Evolutionary conservation across 2,797 vertebrate species (phyloP), one percentile per base, ranked within the genome.

Genomic region (Rhabdomys pumilio): DNA sequence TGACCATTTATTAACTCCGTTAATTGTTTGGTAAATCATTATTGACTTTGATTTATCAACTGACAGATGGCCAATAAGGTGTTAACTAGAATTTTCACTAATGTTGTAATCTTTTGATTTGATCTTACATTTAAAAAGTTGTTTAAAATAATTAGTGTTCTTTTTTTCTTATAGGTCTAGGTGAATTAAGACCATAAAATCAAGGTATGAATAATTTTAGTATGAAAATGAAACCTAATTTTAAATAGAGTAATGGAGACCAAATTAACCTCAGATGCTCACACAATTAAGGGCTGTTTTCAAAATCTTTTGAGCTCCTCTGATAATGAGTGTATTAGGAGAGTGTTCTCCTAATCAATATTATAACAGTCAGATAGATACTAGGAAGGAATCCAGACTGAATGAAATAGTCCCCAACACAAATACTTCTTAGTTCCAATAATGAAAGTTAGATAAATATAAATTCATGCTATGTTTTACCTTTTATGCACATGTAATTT

Each of bases 11-110:
- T 98, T 98, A 98, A 96, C 95, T 97, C 97, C 90, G 97, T 97
- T 99, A 98, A 98, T 98, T 98, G 98, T 97, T 96, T 98, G 98
- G 98, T 98, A 98, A 98, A 96, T 98, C 53, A 0, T 98, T 98
- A 98, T 94, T 97, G 98, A 98, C 95, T 97, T 91, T 81, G 59
- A 57, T 94, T 98, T 97, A 95, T 82, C 95, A 95, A 93, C 92
- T 98, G 98, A 98, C 98, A 98, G 97, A 91, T 98, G 98, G 97
- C 98, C 98, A 98, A 94, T 93, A 97, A 97, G 96, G 97, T 96
- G 94, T 93, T 97, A 97, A 98, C 89, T 96, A 96, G 86, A 92
- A 55, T 95, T 97, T n/a, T 1, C 81, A 98, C 65, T 61, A 93
- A 92, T 97, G 97, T 96, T 95, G 63, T 93, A 95, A 94, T 91